Conservation (phyloP, 2,888 invertebrate species). For the Trissolcus brochymenae region DNA sequence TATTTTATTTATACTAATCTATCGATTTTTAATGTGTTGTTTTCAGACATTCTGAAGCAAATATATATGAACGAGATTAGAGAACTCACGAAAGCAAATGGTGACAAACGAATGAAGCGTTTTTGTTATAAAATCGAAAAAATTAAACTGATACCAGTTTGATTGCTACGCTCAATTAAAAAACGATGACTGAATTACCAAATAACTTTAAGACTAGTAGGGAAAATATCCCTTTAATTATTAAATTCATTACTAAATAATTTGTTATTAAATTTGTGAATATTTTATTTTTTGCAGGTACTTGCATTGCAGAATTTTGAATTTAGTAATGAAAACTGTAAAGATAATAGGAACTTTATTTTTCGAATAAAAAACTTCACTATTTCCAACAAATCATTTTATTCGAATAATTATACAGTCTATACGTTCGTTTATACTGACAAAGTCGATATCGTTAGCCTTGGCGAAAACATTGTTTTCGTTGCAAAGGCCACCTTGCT, state of each 20-base stretch:
- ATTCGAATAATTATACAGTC: slow-evolving; percentile 53
- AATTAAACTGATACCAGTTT: no score
- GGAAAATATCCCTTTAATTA: no score
- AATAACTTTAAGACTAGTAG: no score
- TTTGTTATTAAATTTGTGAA: no score
- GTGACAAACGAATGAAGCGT: neutral
- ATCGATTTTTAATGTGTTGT: neutral
- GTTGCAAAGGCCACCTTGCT: slow-evolving; percentile 20
- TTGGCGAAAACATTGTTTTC: slow-evolving; percentile 8
- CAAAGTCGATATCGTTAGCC: slow-evolving; percentile 51
- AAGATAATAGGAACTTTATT: neutral
- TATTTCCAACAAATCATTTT: slow-evolving; percentile 53
- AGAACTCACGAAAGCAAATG: neutral
- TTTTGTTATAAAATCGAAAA: neutral
- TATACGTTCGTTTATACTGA: slow-evolving; percentile 51
- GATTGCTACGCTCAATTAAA: no score
- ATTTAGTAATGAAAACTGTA: no score
- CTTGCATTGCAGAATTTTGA: no score
- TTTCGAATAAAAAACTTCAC: neutral
- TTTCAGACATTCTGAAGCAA: neutral
- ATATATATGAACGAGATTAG: neutral
- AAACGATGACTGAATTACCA: no score
- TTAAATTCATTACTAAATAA: no score
- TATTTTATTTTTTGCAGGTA: no score
- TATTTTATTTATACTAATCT: no score